Evolutionary conservation across 2,888 invertebrate species (phyloP).

Genomic region (Rosalia funebris): DNA sequence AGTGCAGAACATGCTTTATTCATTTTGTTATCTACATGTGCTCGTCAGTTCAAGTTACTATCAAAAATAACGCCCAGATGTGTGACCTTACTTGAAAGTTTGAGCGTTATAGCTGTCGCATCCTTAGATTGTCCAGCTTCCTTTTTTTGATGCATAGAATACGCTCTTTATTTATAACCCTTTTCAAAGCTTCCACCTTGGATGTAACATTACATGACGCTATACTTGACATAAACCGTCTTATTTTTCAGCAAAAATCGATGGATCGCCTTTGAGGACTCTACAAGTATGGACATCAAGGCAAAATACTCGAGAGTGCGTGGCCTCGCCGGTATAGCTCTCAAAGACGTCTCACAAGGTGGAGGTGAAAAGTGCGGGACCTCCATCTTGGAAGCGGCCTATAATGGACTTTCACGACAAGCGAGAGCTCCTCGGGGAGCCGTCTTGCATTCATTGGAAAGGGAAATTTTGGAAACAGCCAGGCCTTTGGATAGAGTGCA

Average conservation of each 20-base stretch:
- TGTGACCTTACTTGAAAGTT: no score
- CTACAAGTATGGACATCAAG: slow-evolving; percentile 78
- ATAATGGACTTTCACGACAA: slow-evolving; percentile 69
- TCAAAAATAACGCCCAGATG: no score
- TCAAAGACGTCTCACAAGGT: slow-evolving; percentile 67
- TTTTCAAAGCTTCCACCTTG: no score
- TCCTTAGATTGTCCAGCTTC: no score
- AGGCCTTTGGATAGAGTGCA: slow-evolving; percentile 70
- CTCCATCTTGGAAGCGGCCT: slow-evolving; percentile 65
- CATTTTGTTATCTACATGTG: no score
- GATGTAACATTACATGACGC: no score
- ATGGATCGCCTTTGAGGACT: slow-evolving; percentile 83
- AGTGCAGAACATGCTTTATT: no score
- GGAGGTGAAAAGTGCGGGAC: slow-evolving; percentile 68
- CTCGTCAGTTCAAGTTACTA: no score
- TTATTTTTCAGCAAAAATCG: slow-evolving; percentile 69
- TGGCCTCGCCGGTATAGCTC: slow-evolving; percentile 75
- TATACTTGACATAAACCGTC: no score
- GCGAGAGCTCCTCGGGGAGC: slow-evolving; percentile 73
- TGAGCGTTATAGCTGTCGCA: no score
- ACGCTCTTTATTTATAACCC: no score
- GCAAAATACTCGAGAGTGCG: slow-evolving; percentile 79
- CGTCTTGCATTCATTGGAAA: slow-evolving; percentile 71
- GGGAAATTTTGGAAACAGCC: slow-evolving; percentile 69
- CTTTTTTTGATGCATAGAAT: no score